A percentile compares a stretch with the other conserved stretches of the same genome.
These are phyloP conservation scores for Muntiacus muntjak DNA, from an alignment of 2,113 vertebrate genomes.

Conservation along the genomic window DNA sequence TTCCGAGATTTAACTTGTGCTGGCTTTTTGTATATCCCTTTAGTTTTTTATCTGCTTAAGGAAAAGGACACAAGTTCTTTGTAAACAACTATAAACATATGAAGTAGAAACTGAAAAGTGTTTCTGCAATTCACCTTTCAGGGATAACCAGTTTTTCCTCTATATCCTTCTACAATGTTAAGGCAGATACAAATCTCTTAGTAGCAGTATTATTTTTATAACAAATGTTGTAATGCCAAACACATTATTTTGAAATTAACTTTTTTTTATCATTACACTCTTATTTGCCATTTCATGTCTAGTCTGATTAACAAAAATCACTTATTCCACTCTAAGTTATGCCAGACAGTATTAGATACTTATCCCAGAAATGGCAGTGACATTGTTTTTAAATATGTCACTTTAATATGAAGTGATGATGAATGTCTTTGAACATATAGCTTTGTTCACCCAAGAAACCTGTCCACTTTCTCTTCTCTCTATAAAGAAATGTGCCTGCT, in stretches of 20 bases:
- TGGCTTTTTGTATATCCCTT: neutral
- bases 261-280: neutral
- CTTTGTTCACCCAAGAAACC: neutral
- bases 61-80: neutral
- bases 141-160: neutral
- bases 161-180: neutral
- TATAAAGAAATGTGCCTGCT: neutral
- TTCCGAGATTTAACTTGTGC: neutral
- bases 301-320: neutral
- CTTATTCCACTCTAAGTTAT: neutral
- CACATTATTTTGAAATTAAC: neutral
- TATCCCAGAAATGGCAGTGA: neutral
- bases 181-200: neutral
- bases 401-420: neutral
- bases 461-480: neutral
- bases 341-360: neutral
- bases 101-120: neutral
- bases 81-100: neutral
- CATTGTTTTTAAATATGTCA: neutral
- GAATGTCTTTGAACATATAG: neutral
- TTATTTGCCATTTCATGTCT: fast-evolving
- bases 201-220: neutral
- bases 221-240: neutral
- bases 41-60: neutral
- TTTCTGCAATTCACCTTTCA: neutral